Conservation (phyloP, 53 echinoderm and acorn worm genomes). For the Pentamera pediparva region DNA sequence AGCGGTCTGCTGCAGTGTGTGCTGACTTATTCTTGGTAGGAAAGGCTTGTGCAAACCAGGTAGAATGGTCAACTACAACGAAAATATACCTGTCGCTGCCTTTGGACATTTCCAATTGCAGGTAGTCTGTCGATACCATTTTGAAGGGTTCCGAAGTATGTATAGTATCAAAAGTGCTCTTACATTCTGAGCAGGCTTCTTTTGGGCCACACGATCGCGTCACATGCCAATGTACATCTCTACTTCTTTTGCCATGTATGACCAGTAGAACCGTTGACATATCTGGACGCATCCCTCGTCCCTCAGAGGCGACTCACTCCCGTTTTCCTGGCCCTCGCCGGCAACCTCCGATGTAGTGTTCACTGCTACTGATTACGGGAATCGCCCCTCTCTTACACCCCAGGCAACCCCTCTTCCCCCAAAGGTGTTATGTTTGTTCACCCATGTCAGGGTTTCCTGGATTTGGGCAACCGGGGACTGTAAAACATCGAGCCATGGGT, state of each 20-base stretch:
- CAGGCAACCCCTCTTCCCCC: too few relatives aligned
- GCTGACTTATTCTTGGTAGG: slow-evolving; percentile 41
- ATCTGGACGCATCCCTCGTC: too few relatives aligned
- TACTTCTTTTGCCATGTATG: not conserved
- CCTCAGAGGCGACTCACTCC: too few relatives aligned
- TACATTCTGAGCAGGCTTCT: slow-evolving; percentile 6
- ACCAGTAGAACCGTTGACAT: not conserved
- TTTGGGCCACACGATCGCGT: not conserved
- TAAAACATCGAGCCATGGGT: too few relatives aligned
- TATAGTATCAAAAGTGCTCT: slow-evolving; percentile 36
- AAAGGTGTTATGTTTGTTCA: too few relatives aligned
- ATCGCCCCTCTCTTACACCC: too few relatives aligned
- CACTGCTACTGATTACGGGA: too few relatives aligned
- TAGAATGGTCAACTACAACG: slow-evolving; percentile 50
- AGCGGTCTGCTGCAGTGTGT: not conserved
- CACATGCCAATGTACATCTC: not conserved
- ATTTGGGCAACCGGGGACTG: too few relatives aligned
- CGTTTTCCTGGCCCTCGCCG: too few relatives aligned
- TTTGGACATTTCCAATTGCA: slow-evolving; percentile 43
- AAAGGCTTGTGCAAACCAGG: slow-evolving; percentile 48
- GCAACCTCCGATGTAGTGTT: too few relatives aligned
- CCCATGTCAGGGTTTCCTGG: too few relatives aligned
- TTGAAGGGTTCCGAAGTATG: slow-evolving; percentile 45
- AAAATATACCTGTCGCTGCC: slow-evolving; percentile 47
- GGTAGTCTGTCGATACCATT: slow-evolving; percentile 44